Percentiles rank a stretch among this genome's conserved stretches.
Conservation (phyloP, 2,113 vertebrate genomes). For the Candoia aspera region DNA sequence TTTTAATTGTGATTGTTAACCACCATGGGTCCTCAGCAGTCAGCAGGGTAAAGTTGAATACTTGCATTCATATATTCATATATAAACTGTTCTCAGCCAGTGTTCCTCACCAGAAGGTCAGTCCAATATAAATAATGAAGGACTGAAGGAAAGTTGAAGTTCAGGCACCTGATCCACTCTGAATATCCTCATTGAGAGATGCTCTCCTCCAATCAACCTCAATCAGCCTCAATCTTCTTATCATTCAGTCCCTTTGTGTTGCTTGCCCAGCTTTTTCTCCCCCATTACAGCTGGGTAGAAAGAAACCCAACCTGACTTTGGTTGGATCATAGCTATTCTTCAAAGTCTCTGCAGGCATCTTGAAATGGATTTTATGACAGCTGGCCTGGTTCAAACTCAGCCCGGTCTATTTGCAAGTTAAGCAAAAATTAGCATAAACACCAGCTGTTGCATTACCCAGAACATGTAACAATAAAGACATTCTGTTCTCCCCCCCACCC, state of each 20-base stretch:
- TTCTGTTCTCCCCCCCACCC: slow-evolving; percentile 5
- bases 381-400: slow-evolving; percentile 74
- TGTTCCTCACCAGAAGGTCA: neutral
- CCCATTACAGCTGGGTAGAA: neutral
- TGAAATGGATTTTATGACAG: slow-evolving; percentile 74
- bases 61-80: neutral
- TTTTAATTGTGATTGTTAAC: neutral
- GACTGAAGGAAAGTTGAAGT: neutral
- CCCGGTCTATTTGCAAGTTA: slow-evolving; percentile 74
- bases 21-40: neutral
- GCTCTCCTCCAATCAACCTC: neutral
- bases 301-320: neutral
- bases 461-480: slow-evolving; percentile 61
- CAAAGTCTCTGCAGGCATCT: slow-evolving; percentile 68
- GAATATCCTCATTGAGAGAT: neutral
- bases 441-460: slow-evolving; percentile 67
- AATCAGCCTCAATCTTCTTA: neutral
- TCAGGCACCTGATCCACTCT: rapidly evolving
- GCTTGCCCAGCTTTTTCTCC: neutral
- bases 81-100: neutral
- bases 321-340: slow-evolving; percentile 51
- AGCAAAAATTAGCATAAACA: slow-evolving; percentile 76
- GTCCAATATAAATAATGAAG: neutral
- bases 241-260: neutral
- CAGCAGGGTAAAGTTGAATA: neutral